These are phyloP conservation scores for Cotesia vestalis DNA, from an alignment of 1,140 invertebrate genomes.

Conservation along the genomic window DNA sequence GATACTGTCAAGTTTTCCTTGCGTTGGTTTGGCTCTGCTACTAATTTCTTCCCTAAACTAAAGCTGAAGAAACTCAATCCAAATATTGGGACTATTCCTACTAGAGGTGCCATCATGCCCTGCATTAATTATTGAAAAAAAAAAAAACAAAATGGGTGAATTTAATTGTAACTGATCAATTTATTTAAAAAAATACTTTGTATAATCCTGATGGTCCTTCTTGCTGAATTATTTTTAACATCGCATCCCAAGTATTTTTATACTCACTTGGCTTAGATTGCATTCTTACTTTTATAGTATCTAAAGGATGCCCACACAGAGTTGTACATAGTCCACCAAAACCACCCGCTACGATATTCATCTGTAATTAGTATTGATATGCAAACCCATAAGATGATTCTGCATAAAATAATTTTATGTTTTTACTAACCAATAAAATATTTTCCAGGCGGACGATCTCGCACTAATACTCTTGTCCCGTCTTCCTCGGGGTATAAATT, in stretches of 20 bases:
- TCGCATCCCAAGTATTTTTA: slow-evolving; percentile 21
- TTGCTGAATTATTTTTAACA: not conserved
- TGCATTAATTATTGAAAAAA: not conserved
- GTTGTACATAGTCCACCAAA: slow-evolving; percentile 35
- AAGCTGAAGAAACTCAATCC: slow-evolving; percentile 77
- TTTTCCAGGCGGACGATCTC: slow-evolving; percentile 1
- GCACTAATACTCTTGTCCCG: not conserved
- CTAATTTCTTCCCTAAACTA: slow-evolving; percentile 70
- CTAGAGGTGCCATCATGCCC: slow-evolving; percentile 56
- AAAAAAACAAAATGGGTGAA: not conserved
- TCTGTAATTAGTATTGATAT: slow-evolving; percentile 13
- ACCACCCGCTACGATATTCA: slow-evolving; percentile 29
- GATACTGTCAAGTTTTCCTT: slow-evolving; percentile 63
- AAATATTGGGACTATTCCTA: slow-evolving; percentile 55
- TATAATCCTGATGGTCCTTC: slow-evolving; percentile 32
- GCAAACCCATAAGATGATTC: slow-evolving; percentile 8
- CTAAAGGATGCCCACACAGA: slow-evolving; percentile 37
- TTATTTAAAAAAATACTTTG: slow-evolving; percentile 21
- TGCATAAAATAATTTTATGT: not conserved
- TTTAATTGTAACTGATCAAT: not conserved
- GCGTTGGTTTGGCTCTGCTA: slow-evolving; percentile 63
- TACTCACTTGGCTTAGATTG: slow-evolving; percentile 31
- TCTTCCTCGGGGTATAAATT: not conserved
- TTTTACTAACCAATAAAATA: slow-evolving; percentile 26
- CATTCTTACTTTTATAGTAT: slow-evolving; percentile 40